These are phyloP conservation scores for Phaonia tiefii DNA, from an alignment of 2,888 invertebrate species.

Conservation along the genomic window DNA sequence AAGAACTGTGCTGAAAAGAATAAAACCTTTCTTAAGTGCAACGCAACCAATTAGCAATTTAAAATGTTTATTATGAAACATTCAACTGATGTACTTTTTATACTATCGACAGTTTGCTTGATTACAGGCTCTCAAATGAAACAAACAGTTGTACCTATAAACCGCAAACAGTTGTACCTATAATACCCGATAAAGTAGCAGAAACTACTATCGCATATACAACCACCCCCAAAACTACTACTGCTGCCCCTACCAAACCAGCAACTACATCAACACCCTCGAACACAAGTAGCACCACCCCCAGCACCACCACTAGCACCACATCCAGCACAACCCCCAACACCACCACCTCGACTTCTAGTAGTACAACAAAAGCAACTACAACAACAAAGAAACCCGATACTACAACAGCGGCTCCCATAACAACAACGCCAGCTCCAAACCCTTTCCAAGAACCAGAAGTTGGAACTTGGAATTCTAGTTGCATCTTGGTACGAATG, in stretches of 20 bases:
- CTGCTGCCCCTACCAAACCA: constrained; percentile 45
- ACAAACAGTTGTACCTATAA: too few relatives aligned
- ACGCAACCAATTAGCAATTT: not conserved
- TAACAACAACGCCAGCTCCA: constrained; percentile 76
- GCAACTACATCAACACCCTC: constrained; percentile 47
- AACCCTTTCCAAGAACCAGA: constrained; percentile 76
- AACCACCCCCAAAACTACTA: constrained; percentile 38
- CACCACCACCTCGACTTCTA: constrained; percentile 67
- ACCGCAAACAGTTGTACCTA: constrained; percentile 48
- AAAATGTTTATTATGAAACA: constrained; percentile 74
- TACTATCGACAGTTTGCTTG: constrained; percentile 64
- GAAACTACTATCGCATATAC: constrained; percentile 44
- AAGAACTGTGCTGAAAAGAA: constrained; percentile 25
- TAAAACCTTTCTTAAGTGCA: not conserved
- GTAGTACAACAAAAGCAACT: constrained; percentile 77
- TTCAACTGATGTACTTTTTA: constrained; percentile 61
- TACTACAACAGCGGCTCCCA: constrained; percentile 72
- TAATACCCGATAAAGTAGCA: constrained; percentile 46
- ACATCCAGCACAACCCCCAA: constrained; percentile 51
- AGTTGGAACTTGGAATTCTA: constrained; percentile 83
- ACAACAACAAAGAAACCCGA: constrained; percentile 78
- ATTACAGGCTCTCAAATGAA: too few relatives aligned
- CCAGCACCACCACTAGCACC: constrained; percentile 42
- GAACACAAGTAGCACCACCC: constrained; percentile 23
- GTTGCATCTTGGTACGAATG: constrained; percentile 86